Conservation (phyloP, 2,797 vertebrate species). For the Acridotheres tristis region DNA sequence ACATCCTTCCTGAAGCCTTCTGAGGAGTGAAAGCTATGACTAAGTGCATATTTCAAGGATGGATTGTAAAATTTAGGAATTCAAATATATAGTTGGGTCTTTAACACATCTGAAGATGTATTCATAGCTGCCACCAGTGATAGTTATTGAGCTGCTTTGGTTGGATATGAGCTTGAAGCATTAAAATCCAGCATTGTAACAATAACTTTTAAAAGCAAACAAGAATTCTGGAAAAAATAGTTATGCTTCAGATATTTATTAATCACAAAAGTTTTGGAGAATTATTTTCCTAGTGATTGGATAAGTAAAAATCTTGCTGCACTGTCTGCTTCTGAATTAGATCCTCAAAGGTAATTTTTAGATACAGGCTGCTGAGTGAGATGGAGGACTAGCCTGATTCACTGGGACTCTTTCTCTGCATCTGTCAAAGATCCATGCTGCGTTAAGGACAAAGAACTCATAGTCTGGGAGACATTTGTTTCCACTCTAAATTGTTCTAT, state of each 20-base stretch:
- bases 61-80: neutral
- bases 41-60: neutral
- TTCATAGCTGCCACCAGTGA: neutral
- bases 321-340: neutral
- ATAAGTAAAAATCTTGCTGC: neutral
- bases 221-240: neutral
- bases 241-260: neutral
- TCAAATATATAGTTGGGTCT: neutral
- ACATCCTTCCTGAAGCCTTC: neutral
- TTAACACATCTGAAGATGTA: neutral
- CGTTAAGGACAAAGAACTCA: neutral
- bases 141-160: neutral
- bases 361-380: neutral
- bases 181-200: neutral
- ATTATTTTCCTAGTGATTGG: neutral
- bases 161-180: neutral
- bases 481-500: neutral
- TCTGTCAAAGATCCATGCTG: neutral
- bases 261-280: neutral
- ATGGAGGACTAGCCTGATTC: neutral
- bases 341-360: constrained; percentile 8
- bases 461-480: neutral
- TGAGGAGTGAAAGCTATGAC: neutral
- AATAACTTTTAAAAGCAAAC: neutral
- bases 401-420: neutral